Percentiles rank a stretch among this genome's conserved stretches.
Evolutionary conservation across 2,797 vertebrate species (phyloP).

Genomic region (Sorex maritimensis): DNA sequence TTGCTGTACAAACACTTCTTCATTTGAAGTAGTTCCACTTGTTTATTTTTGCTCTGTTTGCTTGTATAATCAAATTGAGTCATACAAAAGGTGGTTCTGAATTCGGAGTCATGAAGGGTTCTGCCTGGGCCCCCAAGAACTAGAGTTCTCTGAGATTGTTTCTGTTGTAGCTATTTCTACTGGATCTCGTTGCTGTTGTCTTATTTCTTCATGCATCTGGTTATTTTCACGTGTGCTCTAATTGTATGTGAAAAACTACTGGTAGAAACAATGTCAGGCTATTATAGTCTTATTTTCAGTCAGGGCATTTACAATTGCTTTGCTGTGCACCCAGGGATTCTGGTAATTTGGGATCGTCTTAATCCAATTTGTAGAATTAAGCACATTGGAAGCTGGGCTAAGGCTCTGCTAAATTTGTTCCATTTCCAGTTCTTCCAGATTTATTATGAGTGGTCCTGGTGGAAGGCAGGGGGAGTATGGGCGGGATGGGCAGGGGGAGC

Average conservation of each 20-base stretch:
- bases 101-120: no score
- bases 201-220: slow-evolving; percentile 11
- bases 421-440: slow-evolving; percentile 12
- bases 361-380: slow-evolving; percentile 61
- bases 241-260: slow-evolving; percentile 1
- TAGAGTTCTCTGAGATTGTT: slow-evolving; percentile 22
- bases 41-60: no score
- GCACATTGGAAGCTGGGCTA: slow-evolving; percentile 13
- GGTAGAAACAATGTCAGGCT: background rate
- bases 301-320: slow-evolving; percentile 16
- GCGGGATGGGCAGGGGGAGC: background rate
- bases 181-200: background rate
- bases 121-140: no score
- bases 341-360: slow-evolving; percentile 29
- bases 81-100: no score
- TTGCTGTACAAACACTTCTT: no score
- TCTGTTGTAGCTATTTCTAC: background rate
- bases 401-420: background rate
- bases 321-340: slow-evolving; percentile 14
- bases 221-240: slow-evolving; percentile 47
- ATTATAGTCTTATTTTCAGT: slow-evolving; percentile 2
- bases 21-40: no score
- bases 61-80: no score
- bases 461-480: background rate
- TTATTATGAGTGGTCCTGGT: background rate